Evolutionary conservation across 2,888 invertebrate genomes (phyloP).

Genomic region (Cryptus viduatorius): DNA sequence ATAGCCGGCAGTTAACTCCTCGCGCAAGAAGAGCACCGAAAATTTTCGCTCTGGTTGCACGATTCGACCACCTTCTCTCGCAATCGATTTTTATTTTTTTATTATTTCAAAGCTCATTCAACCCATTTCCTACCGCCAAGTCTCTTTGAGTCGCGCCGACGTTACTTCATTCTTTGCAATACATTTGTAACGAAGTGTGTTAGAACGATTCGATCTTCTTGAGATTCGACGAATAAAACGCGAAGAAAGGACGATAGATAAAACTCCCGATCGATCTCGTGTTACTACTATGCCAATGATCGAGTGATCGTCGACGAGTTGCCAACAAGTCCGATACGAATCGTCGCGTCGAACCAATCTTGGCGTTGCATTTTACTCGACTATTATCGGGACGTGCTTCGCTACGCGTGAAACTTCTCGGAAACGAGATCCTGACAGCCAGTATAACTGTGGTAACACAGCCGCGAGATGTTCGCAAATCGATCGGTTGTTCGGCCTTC

Average conservation of each 20-base stretch:
- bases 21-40: slow-evolving; percentile 70
- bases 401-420: slow-evolving; percentile 66
- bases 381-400: slow-evolving; percentile 64
- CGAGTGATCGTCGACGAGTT: slow-evolving; percentile 60
- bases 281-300: slow-evolving; percentile 41
- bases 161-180: slow-evolving; percentile 27
- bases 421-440: slow-evolving; percentile 46
- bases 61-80: background rate
- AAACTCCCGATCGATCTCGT: slow-evolving; percentile 55
- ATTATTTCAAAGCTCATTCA: background rate
- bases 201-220: slow-evolving; percentile 8
- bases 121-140: background rate
- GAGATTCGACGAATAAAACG: slow-evolving; percentile 22
- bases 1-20: slow-evolving; percentile 74
- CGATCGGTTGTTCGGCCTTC: slow-evolving; percentile 54
- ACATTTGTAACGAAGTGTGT: slow-evolving; percentile 28
- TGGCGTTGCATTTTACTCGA: slow-evolving; percentile 30
- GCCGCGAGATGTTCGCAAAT: slow-evolving; percentile 58
- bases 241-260: slow-evolving; percentile 36
- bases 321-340: slow-evolving; percentile 59
- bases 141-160: slow-evolving; percentile 42
- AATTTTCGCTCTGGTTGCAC: slow-evolving; percentile 66
- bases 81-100: background rate
- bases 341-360: slow-evolving; percentile 61
- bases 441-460: slow-evolving; percentile 36